Base-by-base conservation (phyloP, 37 sponge, comb jelly and placozoan genomes). In the Ephydatia muelleri region DNA sequence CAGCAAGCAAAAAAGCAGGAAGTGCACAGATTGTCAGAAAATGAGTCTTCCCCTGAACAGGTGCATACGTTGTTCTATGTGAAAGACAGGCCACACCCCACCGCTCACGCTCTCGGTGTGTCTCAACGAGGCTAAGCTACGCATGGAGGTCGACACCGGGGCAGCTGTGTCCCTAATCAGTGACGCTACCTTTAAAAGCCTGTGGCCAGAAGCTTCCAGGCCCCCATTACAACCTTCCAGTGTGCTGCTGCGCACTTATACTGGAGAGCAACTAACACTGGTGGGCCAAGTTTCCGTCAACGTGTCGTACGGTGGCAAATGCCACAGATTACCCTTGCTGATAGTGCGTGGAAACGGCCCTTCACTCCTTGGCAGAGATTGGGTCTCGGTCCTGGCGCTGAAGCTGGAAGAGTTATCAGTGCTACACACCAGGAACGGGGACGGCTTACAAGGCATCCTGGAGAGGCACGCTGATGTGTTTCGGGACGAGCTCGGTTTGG, bases 91-190 rank as follows among this genome's bases (percentile, higher is more conserved):
- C 33, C 72, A 72, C 33, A 72, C 33, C 33, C 21, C 31, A 72
- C 72, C 72, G 22, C 16, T 72, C 31, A 23, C 70, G 28, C 30
- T 29, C 39, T 37, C 77, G 3, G 34, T 35, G 39, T 23, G 25
- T 76, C 39, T 76, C 48, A 76, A 34, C 28, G 38, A 39, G 27
- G 49, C 47, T 22, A 47, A 39, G 29, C 31, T 78, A 35, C 65
- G 36, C 78, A 78, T 40, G 65, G 72, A 72, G 72, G 72, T 72
- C 33, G 72, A 72, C 72, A 72, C 72, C 14, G 72, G 72, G 33
- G 72, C 72, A 72, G 31, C 72, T 72, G 72, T 72, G 72, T 72
- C 72, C 16, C 31, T 72, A 72, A 72, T 72, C 72, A 72, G 72
- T 72, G 72, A 72, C 13, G 72, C 31, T 31, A 72, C 72, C 33